Base-by-base conservation (phyloP, 2,888 invertebrate species). In the Nebria salina region DNA sequence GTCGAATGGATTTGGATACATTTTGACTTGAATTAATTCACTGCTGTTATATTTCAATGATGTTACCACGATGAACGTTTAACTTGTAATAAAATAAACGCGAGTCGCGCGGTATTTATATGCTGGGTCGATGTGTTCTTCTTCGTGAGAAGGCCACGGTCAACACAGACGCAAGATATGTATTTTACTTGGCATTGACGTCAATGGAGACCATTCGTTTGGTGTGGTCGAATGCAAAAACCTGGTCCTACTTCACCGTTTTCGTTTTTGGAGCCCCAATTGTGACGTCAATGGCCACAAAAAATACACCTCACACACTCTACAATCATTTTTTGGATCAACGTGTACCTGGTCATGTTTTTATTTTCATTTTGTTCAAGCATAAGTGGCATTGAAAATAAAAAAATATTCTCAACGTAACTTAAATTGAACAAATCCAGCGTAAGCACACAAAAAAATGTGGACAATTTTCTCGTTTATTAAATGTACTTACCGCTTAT, bases 1-100 rank as follows among this genome's bases (percentile, higher is more conserved):
- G 84, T 93, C 93, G 86, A 93, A 93, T 78, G 93, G 93, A 87
- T 93, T 93, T 82, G 93, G 93, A 85, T 92, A 93, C 93, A 93
- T 93, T 84, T 88, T 90, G 77, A 4, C 20, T 6, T 72, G 15
- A 54, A 54, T 54, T 13, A 54, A 8, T 54, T 54, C 13, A 15
- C 15, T 68, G 15, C 5, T 54, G 8, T 54, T 8, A 54, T 2
- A 7, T 54, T 6, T 11, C 8, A 11, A 25, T 26, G 70, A 70
- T 70, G 25, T 20, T n/a, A 25, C 70, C 1, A 34, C 25, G 70
- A 34, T 70, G 70, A 70, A 70, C 70, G 70, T 70, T n/a, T 70
- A 25, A 26, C 25, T 26, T 20, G 70, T 34, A 26, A 70, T 34
- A 20, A 20, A n/a, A 15, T 54, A 5, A 8, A 8, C 25, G 65